Percentiles rank a stretch among this genome's conserved stretches.
Evolutionary conservation across 2,113 vertebrate species (phyloP).

Genomic region (Phalacrocorax brasilianus): DNA sequence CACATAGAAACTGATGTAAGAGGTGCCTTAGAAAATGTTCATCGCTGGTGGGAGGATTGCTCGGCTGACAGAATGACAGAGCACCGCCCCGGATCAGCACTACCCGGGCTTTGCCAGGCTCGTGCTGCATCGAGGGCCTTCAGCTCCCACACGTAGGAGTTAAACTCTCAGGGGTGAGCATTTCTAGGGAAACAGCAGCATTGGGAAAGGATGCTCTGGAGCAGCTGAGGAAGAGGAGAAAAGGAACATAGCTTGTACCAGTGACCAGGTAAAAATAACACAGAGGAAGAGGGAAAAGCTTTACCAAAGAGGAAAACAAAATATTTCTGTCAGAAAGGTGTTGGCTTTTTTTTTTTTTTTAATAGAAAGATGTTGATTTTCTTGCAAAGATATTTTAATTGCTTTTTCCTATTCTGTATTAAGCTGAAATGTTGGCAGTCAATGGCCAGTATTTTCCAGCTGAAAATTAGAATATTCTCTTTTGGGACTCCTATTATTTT

Average conservation of each 20-base stretch:
- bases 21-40: neutral
- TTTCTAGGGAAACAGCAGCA: neutral
- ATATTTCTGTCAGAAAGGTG: neutral
- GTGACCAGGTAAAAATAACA: neutral
- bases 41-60: neutral
- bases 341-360: neutral
- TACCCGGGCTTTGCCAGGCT: neutral
- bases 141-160: too few relatives aligned
- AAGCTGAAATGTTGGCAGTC: neutral
- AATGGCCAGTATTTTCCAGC: neutral
- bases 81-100: fast-evolving
- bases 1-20: neutral
- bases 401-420: neutral
- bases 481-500: neutral
- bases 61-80: neutral
- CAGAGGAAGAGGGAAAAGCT: neutral
- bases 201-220: neutral
- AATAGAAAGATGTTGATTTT: neutral
- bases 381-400: neutral
- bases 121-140: fast-evolving
- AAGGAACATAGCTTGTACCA: neutral
- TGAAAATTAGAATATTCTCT: neutral
- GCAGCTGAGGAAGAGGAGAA: neutral
- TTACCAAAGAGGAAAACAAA: neutral
- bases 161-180: neutral